Percentiles rank a stretch among this genome's conserved stretches.
Conservation (phyloP, 2,113 vertebrate genomes). For the Oxygymnocypris stewartii region DNA sequence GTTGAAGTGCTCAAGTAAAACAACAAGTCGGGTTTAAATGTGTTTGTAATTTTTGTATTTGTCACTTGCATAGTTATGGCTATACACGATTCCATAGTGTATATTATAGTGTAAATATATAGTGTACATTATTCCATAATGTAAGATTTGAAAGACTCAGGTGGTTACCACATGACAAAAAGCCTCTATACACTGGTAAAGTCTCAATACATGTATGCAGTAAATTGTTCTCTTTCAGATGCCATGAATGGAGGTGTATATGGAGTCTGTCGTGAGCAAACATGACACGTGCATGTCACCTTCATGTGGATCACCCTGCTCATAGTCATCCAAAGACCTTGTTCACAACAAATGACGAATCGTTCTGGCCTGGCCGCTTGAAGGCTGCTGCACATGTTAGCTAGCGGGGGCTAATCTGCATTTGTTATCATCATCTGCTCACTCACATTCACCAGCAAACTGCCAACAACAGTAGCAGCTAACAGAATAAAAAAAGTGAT, state of each 20-base stretch:
- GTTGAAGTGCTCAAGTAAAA: background rate
- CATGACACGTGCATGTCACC: background rate
- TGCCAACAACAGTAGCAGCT: conserved; percentile 28
- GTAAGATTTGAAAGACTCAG: background rate
- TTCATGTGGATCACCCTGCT: background rate
- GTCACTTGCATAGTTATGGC: background rate
- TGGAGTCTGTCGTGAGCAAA: background rate
- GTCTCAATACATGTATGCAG: background rate
- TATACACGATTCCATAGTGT: background rate
- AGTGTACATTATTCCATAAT: background rate
- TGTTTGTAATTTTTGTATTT: background rate
- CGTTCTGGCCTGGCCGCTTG: background rate
- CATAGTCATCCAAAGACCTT: background rate
- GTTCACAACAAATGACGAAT: background rate
- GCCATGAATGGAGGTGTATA: background rate
- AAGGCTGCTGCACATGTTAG: background rate
- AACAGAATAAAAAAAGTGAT: conserved; percentile 4
- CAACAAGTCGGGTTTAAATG: background rate
- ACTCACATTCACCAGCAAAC: conserved; percentile 15
- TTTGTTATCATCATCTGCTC: conserved; percentile 46
- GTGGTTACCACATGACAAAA: background rate
- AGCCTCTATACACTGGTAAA: background rate
- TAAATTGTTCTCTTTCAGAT: background rate
- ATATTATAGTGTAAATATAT: no score
- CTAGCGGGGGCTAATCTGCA: conserved; percentile 26